Percentiles rank a stretch among this genome's conserved stretches.
Conservation (phyloP, 2,888 invertebrate species). For the Adelphocoris suturalis region DNA sequence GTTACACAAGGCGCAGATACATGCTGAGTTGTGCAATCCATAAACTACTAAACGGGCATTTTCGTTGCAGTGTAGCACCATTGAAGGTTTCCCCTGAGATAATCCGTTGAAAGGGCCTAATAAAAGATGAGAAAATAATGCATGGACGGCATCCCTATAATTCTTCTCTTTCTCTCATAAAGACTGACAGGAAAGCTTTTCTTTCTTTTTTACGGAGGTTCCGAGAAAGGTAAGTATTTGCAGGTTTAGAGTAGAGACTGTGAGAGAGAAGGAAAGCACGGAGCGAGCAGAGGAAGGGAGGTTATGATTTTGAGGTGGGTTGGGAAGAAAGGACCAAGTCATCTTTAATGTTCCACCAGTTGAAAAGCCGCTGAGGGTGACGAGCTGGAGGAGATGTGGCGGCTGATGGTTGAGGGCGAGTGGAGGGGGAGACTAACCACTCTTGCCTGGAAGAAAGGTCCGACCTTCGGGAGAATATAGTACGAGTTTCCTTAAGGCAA, state of each 20-base stretch:
- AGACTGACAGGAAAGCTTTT: background rate
- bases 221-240: background rate
- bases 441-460: constrained; percentile 20
- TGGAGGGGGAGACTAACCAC: constrained; percentile 19
- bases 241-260: background rate
- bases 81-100: background rate
- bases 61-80: too few species aligned
- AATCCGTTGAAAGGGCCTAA: background rate
- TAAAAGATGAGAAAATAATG: background rate
- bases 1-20: too few species aligned
- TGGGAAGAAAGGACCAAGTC: background rate
- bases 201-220: too few species aligned
- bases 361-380: background rate
- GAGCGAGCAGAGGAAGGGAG: background rate
- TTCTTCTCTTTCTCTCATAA: constrained; percentile 6
- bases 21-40: too few species aligned
- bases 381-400: background rate
- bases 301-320: background rate
- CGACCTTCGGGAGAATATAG: constrained; percentile 31
- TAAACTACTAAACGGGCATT: too few species aligned
- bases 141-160: background rate
- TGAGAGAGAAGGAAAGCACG: background rate
- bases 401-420: too few species aligned
- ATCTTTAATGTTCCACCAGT: constrained; percentile 19
- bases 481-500: constrained; percentile 12